phyloP scores from a whole-genome alignment of 2,888 invertebrate species.

The Galeopsomyia nigrocyanea region DNA sequence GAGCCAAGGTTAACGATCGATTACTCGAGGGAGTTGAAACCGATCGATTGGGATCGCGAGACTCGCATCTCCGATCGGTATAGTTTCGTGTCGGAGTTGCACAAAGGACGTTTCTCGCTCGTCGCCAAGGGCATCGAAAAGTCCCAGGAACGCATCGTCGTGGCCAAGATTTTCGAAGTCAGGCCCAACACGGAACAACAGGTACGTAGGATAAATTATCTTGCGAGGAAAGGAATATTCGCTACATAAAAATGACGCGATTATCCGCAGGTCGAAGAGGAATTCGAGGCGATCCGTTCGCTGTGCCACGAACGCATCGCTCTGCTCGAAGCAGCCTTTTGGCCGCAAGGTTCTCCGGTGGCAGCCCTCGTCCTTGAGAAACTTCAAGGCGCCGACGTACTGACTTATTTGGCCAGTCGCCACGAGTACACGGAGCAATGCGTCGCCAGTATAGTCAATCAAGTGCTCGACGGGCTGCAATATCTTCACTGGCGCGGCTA shows the following conservation, averaged over 20 bases:
- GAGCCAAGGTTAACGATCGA: constrained; percentile 77
- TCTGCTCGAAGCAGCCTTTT: constrained; percentile 80
- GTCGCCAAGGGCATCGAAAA: constrained; percentile 87
- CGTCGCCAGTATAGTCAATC: constrained; percentile 88
- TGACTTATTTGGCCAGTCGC: constrained; percentile 88
- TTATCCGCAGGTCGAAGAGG: constrained; percentile 71
- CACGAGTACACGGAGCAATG: constrained; percentile 95
- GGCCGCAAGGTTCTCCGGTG: constrained; percentile 76
- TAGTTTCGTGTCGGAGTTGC: constrained; percentile 88
- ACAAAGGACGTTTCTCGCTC: constrained; percentile 88
- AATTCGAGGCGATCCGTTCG: constrained; percentile 86
- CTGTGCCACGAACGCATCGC: constrained; percentile 91
- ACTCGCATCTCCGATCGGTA: constrained; percentile 81
- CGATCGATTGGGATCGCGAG: constrained; percentile 80
- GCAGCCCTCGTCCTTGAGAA: constrained; percentile 85
- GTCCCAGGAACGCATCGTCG: constrained; percentile 80
- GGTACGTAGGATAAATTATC: constrained; percentile 62
- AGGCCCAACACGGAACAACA: constrained; percentile 73
- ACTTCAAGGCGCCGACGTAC: constrained; percentile 90
- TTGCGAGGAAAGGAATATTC: too few species aligned
- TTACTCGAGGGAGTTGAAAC: constrained; percentile 81
- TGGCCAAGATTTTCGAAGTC: constrained; percentile 86
- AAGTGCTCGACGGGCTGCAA: constrained; percentile 90
- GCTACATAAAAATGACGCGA: too few species aligned
- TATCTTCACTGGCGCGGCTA: constrained; percentile 95